Base-by-base conservation (phyloP, 2,888 invertebrate species). In the Gandaritis pyraliata region DNA sequence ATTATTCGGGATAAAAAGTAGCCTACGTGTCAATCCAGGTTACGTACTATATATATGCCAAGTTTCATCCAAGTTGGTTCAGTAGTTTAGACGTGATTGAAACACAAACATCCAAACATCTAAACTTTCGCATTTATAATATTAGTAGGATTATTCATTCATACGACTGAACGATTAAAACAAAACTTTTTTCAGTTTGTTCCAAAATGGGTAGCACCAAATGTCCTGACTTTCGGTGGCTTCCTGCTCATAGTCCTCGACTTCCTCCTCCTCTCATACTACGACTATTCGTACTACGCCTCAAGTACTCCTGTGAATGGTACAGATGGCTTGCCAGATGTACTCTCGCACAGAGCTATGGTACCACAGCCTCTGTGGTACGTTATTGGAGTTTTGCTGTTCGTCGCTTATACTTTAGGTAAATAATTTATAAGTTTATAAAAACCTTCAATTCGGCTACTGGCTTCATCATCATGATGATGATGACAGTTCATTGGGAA, bases 171-270 rank as follows among this genome's bases (percentile, higher is more conserved):
- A n/a, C n/a, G n/a, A n/a, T n/a, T n/a, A n/a, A n/a, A n/a, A n/a
- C n/a, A n/a, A n/a, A n/a, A n/a, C n/a, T 15, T 55, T 7, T 83
- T 82, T 6, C 93, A 99, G 99, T 94, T 96, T 70, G 96, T 97
- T 82, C 99, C 99, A 68, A 94, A 94, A 93, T 99, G 98, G 97
- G 94, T 99, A 63, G 99, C 99, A 0, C 99, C 99, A 48, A 99
- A 99, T 89, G 93, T 98, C 47, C 92, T 99, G 58, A 99, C 99
- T 11, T 97, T 99, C 85, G 94, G 95, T 64, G 99, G 99, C 12
- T 99, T 99, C 84, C 92, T 98, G 29, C 95, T 99, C 77, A 97
- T 98, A 11, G 96, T 98, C 33, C 86, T 95, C 16, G 98, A 98
- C 86, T 98, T 98, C 85, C 73, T 96, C 48, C 85, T 99, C 69